Conservation (phyloP, 1,140 invertebrate species). For the Zaprionus davidi region DNA sequence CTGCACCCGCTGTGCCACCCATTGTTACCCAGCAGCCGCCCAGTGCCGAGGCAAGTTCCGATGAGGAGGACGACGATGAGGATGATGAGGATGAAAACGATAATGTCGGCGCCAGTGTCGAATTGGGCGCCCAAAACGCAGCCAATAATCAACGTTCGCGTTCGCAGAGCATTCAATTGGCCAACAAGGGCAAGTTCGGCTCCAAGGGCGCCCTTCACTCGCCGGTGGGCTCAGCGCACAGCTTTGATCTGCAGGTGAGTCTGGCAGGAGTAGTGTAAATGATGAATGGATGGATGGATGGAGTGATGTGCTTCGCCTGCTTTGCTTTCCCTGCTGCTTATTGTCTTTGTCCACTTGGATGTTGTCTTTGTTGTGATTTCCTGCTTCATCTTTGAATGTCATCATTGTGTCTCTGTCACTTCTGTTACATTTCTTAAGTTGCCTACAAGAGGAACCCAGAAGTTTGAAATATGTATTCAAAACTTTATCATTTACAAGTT, state of each 20-base stretch:
- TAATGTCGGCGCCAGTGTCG: constrained; percentile 55
- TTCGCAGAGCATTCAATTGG: constrained; percentile 79
- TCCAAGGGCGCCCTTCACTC: constrained; percentile 80
- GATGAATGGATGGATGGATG: not conserved
- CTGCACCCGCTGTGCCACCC: constrained; percentile 70
- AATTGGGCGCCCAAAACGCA: constrained; percentile 42
- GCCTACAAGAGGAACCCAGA: not conserved
- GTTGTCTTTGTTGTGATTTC: constrained; percentile 26
- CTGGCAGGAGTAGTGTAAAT: not conserved
- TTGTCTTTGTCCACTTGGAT: constrained; percentile 16
- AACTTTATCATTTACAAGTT: not conserved
- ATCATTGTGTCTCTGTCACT: not conserved
- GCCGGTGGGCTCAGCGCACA: constrained; percentile 80
- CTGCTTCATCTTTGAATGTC: constrained; percentile 12
- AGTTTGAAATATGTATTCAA: not conserved
- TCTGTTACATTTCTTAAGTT: not conserved
- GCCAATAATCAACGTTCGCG: constrained; percentile 63
- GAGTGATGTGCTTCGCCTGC: not conserved
- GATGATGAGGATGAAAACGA: constrained; percentile 77
- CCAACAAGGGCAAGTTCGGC: constrained; percentile 75
- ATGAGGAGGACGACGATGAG: constrained; percentile 78
- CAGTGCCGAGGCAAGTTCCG: constrained; percentile 74
- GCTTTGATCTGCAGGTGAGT: constrained; percentile 83
- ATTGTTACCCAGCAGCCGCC: constrained; percentile 80
- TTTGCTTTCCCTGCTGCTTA: not conserved